These are phyloP conservation scores for Bolborhynchus lineola DNA, from an alignment of 2,113 vertebrate species.

Conservation along the genomic window DNA sequence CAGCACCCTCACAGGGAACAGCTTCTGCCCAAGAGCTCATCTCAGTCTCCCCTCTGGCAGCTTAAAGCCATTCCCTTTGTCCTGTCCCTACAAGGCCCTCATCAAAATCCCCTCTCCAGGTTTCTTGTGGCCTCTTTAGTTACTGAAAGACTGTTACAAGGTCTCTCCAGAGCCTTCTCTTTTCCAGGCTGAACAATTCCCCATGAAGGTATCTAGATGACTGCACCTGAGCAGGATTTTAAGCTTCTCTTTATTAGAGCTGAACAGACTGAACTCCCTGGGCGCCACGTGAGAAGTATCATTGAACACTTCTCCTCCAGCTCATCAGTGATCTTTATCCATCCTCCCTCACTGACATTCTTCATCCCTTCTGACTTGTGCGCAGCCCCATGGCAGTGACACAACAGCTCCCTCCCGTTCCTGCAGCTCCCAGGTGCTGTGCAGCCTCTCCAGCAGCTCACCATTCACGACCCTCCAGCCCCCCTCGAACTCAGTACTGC, in stretches of 20 bases:
- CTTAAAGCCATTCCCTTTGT: neutral
- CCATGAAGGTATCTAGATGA: neutral
- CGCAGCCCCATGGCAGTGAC: neutral
- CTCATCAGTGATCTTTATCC: neutral
- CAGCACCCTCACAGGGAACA: too few relatives aligned
- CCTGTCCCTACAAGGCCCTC: neutral
- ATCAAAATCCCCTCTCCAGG: neutral
- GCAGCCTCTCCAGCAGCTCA: neutral
- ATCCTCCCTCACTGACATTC: neutral
- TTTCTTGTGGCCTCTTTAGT: neutral
- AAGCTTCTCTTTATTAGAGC: neutral
- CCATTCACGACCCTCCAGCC: neutral
- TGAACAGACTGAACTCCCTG: neutral
- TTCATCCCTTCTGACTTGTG: neutral
- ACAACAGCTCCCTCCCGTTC: neutral
- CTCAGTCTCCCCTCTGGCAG: too few relatives aligned
- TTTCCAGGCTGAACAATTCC: neutral
- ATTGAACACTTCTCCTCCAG: neutral
- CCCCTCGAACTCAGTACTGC: neutral
- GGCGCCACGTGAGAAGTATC: accelerated
- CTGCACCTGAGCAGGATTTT: neutral
- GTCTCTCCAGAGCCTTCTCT: neutral
- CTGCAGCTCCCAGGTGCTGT: neutral
- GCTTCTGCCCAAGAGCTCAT: too few relatives aligned
- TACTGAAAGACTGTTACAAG: neutral